Evolutionary conservation across 2,113 vertebrate species (phyloP).

Genomic region (Platichthys stellatus): DNA sequence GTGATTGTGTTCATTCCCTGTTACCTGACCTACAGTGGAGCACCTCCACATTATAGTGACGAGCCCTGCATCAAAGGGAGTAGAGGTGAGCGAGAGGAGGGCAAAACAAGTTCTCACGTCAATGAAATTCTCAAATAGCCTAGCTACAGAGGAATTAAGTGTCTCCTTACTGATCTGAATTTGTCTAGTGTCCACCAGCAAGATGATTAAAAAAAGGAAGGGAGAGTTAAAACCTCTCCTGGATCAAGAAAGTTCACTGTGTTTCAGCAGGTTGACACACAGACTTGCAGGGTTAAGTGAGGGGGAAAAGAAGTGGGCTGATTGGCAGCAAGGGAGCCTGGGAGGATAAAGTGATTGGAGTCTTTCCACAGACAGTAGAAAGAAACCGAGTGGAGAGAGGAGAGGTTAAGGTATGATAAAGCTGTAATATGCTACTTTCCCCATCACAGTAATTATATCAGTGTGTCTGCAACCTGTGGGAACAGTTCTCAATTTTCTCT

Average conservation of each 20-base stretch:
- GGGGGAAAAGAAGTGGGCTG: not conserved
- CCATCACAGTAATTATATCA: too few relatives aligned
- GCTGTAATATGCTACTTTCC: not conserved
- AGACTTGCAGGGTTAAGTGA: not conserved
- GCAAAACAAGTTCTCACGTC: not conserved
- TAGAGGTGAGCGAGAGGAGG: not conserved
- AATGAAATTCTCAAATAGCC: not conserved
- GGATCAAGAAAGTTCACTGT: not conserved
- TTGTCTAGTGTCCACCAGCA: not conserved
- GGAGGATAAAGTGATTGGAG: not conserved
- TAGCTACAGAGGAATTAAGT: not conserved
- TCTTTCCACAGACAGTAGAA: not conserved
- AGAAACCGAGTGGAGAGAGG: too few relatives aligned
- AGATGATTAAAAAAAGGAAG: not conserved
- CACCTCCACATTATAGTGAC: too few relatives aligned
- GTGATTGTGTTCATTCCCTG: not conserved
- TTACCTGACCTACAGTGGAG: not conserved
- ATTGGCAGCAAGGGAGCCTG: not conserved
- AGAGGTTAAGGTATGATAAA: not conserved
- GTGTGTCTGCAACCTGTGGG: too few relatives aligned
- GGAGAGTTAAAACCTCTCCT: not conserved
- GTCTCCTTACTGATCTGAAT: not conserved
- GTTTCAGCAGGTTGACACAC: not conserved
- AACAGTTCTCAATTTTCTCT: too few relatives aligned
- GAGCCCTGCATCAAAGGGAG: too few relatives aligned